These are phyloP conservation scores for Periophthalmus magnuspinnatus DNA, from an alignment of 2,797 vertebrate species.

Conservation along the genomic window DNA sequence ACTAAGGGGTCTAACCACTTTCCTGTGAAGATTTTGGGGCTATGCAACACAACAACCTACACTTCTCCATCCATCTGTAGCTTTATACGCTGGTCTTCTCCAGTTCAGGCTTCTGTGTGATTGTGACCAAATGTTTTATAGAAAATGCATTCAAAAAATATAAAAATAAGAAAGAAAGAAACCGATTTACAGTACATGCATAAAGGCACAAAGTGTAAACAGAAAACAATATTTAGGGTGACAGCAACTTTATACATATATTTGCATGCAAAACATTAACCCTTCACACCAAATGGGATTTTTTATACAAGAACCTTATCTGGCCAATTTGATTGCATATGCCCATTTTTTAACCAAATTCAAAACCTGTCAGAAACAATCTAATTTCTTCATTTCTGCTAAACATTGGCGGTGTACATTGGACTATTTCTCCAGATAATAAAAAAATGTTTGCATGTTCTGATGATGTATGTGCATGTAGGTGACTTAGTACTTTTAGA, in stretches of 20 bases:
- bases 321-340: constrained; percentile 59
- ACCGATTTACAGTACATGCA: constrained; percentile 64
- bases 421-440: constrained; percentile 75
- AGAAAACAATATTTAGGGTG: constrained; percentile 63
- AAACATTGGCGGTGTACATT: constrained; percentile 79
- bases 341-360: constrained; percentile 63
- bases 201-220: constrained; percentile 86
- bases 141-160: constrained; percentile 45
- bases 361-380: constrained; percentile 73
- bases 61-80: constrained; percentile 76
- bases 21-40: constrained; percentile 72
- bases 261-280: constrained; percentile 79
- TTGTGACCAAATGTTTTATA: constrained; percentile 92
- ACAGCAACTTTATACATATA: constrained; percentile 72
- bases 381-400: constrained; percentile 74
- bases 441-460: constrained; percentile 91
- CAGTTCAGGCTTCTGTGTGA: constrained; percentile 87
- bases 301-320: constrained; percentile 31
- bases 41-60: constrained; percentile 85
- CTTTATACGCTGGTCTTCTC: constrained; percentile 81
- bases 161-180: constrained; percentile 43
- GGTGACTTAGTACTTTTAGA: constrained; percentile 93
- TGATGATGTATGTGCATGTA: constrained; percentile 85
- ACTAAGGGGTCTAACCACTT: constrained; percentile 20
- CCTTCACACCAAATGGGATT: constrained; percentile 51